Base-by-base conservation (phyloP, 2,888 invertebrate genomes). In the Pollenia angustigena region DNA sequence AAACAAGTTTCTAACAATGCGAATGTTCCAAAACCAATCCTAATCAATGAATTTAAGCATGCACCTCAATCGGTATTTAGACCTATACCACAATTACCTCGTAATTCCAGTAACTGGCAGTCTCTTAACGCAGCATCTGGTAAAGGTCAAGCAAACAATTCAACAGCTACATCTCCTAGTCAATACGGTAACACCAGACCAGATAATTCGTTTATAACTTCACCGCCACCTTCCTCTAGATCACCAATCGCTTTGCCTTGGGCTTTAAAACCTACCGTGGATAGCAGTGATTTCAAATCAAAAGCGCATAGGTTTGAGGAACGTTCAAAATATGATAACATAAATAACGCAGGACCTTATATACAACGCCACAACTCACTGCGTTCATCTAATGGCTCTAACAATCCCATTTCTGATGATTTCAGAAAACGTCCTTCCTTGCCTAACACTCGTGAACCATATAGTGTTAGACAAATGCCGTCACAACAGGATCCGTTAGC, bases 41-140 rank as follows among this genome's bases (percentile, higher is more conserved):
- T 90, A 3, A 94, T 96, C 0, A 96, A 96, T 91, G 95, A 96
- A 89, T 97, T 97, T 90, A 96, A 96, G 40, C 97, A 97, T 91
- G 96, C 96, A 0, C 96, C 96, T 0, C 95, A 96, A 94, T 96
- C 96, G 11, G 96, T 96, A 4, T 97, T 97, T 90, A 95, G 95
- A 88, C 96, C 92, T 6, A 91, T 92, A 71, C 88, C 91, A 1
- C 90, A 91, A 66, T 82, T 89, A 12, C 87, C 90, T 0, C 83
- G 79, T 44, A 88, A 89, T 12, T 23, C 86, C 4, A 88, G 86
- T 23, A 90, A 85, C 40, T 90, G 90, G 91, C 91, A 89, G 75
- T 76, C 76, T 10, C 58, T 81, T 12, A 87, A 78, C 12, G 81
- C 84, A 2, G 58, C 23, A 3, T 44, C 85, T 16, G 81, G 82